Evolutionary conservation across 2,797 vertebrate species (phyloP).

Genomic region (Harpagifer antarcticus): DNA sequence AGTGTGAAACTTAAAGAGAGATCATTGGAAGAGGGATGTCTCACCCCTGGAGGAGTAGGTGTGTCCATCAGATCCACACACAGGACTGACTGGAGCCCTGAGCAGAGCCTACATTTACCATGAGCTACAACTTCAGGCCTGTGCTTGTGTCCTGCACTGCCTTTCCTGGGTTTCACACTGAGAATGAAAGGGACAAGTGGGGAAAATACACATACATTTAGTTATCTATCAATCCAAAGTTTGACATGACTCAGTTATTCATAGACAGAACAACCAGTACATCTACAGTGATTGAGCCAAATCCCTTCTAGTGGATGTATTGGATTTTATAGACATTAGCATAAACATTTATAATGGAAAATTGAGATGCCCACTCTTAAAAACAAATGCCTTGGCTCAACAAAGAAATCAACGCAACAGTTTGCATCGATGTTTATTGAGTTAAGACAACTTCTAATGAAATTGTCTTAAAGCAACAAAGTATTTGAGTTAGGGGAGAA

Average conservation of each 20-base stretch:
- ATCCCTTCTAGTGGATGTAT: background rate
- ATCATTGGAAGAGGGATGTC: background rate
- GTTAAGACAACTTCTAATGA: no score
- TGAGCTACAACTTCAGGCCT: slow-evolving; percentile 84
- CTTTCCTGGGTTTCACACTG: slow-evolving; percentile 91
- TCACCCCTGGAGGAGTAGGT: slow-evolving; percentile 86
- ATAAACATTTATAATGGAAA: background rate
- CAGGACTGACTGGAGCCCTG: slow-evolving; percentile 71
- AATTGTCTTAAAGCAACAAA: no score
- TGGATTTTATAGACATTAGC: background rate
- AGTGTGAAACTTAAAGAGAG: background rate
- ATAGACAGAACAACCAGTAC: background rate
- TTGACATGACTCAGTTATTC: background rate
- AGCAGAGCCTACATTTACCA: slow-evolving; percentile 91
- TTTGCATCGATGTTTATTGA: no score
- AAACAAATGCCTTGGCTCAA: no score
- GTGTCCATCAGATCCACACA: slow-evolving; percentile 92
- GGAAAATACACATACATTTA: slow-evolving; percentile 1
- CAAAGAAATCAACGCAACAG: no score
- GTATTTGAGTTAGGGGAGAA: no score
- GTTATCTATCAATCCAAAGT: slow-evolving; percentile 3
- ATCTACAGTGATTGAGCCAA: background rate
- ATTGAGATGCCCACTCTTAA: no score
- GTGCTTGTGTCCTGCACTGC: slow-evolving; percentile 86
- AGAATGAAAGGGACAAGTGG: slow-evolving; percentile 10